A percentile compares a stretch with the other conserved stretches of the same genome.
These are phyloP conservation scores for Podargus strigoides DNA, from an alignment of 2,797 vertebrate genomes.

Conservation along the genomic window DNA sequence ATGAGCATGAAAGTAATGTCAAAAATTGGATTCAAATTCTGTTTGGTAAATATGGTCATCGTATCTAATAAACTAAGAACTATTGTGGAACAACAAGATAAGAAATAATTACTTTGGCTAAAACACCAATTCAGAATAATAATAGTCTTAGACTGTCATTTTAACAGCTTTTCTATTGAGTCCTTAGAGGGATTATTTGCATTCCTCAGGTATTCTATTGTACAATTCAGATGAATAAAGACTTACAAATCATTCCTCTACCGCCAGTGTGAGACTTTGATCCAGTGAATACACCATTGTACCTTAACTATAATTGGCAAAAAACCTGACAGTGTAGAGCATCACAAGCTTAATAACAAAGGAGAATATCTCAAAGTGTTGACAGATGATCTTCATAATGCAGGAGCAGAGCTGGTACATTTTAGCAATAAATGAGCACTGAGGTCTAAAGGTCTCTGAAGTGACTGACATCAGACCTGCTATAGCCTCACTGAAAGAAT, in stretches of 20 bases:
- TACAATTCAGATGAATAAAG: conserved; percentile 96
- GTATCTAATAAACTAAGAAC: conserved; percentile 68
- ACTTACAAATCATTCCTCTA: conserved; percentile 99
- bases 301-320: conserved; percentile 99
- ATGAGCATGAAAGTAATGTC: conserved; percentile 11
- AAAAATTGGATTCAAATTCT: conserved; percentile 50
- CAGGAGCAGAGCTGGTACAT: conserved; percentile 86
- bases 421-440: conserved; percentile 93
- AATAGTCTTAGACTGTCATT: conserved; percentile 88
- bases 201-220: conserved; percentile 97
- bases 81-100: conserved; percentile 74
- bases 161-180: conserved; percentile 86
- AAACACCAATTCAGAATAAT: conserved; percentile 81
- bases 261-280: conserved; percentile 96
- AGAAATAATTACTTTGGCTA: conserved; percentile 79
- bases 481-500: conserved; percentile 82
- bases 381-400: conserved; percentile 99
- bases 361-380: conserved; percentile 92
- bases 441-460: conserved; percentile 93
- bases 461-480: conserved; percentile 96
- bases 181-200: conserved; percentile 94
- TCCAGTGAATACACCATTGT: conserved; percentile 99
- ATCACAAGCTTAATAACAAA: conserved; percentile 98
- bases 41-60: conserved; percentile 69
- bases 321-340: conserved; percentile 96